Percentiles rank a stretch among this genome's conserved stretches.
Evolutionary conservation across 1,140 invertebrate species (phyloP).

Genomic region (Cotesia chilonis): DNA sequence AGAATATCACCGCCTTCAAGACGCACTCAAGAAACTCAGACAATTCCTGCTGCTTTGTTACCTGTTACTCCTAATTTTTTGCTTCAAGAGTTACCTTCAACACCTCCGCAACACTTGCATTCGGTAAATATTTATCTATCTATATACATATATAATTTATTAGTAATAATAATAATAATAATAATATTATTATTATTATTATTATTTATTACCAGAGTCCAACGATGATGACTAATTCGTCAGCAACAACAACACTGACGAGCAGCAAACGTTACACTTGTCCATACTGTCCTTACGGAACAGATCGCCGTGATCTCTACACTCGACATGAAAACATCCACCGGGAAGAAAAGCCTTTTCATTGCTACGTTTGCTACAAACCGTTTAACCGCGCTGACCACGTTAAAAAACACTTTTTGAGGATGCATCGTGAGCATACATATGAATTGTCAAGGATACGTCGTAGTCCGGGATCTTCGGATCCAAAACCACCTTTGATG

Average conservation of each 20-base stretch:
- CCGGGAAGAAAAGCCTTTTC: conserved; percentile 90
- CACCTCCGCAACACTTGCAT: conserved; percentile 55
- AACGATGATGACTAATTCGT: conserved; percentile 44
- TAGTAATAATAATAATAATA: no score
- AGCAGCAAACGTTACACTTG: conserved; percentile 82
- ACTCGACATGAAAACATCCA: conserved; percentile 97
- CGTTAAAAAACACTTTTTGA: conserved; percentile 91
- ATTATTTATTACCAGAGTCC: conserved; percentile 37
- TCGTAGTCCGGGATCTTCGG: conserved; percentile 53
- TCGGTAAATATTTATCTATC: conserved; percentile 45
- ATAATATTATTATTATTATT: no score
- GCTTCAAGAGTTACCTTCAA: conserved; percentile 58
- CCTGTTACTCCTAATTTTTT: conserved; percentile 56
- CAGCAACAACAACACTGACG: conserved; percentile 43
- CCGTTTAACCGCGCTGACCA: conserved; percentile 95
- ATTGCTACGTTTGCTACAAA: conserved; percentile 90
- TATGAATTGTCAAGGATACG: conserved; percentile 87
- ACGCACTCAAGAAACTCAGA: conserved; percentile 64
- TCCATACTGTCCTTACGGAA: conserved; percentile 86
- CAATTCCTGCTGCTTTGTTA: conserved; percentile 57
- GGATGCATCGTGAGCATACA: conserved; percentile 87
- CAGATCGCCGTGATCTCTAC: conserved; percentile 91
- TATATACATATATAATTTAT: not conserved
- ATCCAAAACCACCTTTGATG: conserved; percentile 26
- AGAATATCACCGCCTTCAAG: conserved; percentile 55